These are phyloP conservation scores for Parazoanthus darwini DNA, from an alignment of 92 coral and sea anemone genomes.

Conservation along the genomic window DNA sequence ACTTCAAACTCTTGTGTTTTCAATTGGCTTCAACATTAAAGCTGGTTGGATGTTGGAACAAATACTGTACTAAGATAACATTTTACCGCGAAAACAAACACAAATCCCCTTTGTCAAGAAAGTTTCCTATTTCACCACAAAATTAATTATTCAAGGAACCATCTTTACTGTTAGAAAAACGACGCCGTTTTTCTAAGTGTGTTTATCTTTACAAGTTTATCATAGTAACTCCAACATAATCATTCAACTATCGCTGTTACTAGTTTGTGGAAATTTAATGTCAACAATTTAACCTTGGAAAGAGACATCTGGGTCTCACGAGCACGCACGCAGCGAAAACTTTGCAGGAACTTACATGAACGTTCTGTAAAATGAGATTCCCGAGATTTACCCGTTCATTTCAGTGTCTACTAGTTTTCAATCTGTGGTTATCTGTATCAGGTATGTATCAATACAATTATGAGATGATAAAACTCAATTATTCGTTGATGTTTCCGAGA, in stretches of 20 bases:
- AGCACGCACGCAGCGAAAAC: neutral
- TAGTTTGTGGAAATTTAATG: neutral
- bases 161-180: neutral
- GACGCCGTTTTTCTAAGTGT: neutral
- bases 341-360: neutral
- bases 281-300: neutral
- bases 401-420: neutral
- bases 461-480: neutral
- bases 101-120: neutral
- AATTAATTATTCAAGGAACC: slow-evolving; percentile 11
- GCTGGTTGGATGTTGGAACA: neutral
- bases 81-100: neutral
- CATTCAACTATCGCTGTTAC: neutral
- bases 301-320: neutral
- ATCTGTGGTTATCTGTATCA: neutral
- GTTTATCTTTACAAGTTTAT: neutral
- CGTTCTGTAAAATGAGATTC: neutral
- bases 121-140: neutral
- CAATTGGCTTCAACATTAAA: neutral
- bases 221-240: neutral
- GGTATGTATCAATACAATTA: neutral
- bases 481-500: neutral
- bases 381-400: neutral
- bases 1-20: too few relatives aligned
- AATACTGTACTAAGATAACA: neutral